Conservation (phyloP, 2,888 invertebrate genomes). For the Hipparchia sbordonii region DNA sequence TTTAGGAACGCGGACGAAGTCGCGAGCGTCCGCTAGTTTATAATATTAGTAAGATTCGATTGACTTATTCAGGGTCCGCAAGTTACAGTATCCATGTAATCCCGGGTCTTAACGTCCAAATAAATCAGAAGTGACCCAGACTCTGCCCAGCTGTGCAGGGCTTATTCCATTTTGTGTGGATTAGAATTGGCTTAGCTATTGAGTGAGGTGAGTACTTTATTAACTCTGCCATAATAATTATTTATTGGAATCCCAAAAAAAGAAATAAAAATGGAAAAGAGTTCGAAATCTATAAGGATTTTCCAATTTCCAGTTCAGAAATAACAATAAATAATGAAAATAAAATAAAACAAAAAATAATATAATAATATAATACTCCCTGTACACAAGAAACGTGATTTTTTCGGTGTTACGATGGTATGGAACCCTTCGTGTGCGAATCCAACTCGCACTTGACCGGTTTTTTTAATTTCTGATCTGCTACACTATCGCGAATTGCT, state of each 20-base stretch:
- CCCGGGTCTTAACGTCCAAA: slow-evolving; percentile 45
- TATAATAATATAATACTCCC: too few species aligned
- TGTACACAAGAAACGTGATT: too few species aligned
- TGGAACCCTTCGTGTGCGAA: too few species aligned
- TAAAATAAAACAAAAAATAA: too few species aligned
- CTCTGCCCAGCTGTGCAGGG: slow-evolving; percentile 49
- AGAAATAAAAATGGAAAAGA: background rate
- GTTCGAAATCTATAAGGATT: too few species aligned
- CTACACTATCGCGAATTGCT: too few species aligned
- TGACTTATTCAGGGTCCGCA: background rate
- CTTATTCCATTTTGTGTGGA: slow-evolving; percentile 59
- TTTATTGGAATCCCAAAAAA: background rate
- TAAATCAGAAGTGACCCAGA: slow-evolving; percentile 60
- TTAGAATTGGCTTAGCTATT: slow-evolving; percentile 43
- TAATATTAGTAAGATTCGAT: background rate
- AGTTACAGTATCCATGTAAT: slow-evolving; percentile 42
- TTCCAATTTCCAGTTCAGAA: background rate
- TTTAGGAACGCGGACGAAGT: too few species aligned
- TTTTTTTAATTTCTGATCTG: too few species aligned
- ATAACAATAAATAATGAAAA: too few species aligned
- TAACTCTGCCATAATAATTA: background rate
- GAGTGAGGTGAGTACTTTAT: background rate
- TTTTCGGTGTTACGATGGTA: too few species aligned
- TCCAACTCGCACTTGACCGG: too few species aligned
- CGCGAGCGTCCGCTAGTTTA: too few species aligned